These are phyloP conservation scores for Pissodes strobi DNA, from an alignment of 1,140 invertebrate species.

Conservation along the genomic window DNA sequence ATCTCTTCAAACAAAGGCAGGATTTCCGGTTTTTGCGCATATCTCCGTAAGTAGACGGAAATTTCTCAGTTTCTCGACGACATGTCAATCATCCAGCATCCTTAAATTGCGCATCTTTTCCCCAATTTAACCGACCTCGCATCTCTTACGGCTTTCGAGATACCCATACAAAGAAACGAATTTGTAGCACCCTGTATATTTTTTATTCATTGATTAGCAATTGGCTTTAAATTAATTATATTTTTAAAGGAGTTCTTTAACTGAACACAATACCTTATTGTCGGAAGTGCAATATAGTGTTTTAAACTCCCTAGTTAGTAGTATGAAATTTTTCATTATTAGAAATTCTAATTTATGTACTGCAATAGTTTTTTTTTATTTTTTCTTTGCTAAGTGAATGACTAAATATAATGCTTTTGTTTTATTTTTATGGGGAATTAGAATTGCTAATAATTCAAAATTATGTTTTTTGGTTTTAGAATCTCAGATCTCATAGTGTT, in stretches of 20 bases:
- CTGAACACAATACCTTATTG: conserved; percentile 26
- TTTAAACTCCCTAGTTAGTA: conserved; percentile 30
- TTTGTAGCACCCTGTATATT: too few species aligned
- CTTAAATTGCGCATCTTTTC: too few species aligned
- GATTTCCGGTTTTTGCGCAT: too few species aligned
- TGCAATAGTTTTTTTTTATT: conserved; percentile 32
- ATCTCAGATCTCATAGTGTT: conserved; percentile 45
- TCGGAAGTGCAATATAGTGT: conserved; percentile 47
- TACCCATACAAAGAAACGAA: too few species aligned
- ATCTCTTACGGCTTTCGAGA: too few species aligned
- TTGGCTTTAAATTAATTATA: conserved; percentile 12
- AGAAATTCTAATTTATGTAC: conserved; percentile 42
- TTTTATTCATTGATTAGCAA: conserved; percentile 19
- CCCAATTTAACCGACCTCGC: too few species aligned
- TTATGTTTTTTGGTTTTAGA: conserved; percentile 43
- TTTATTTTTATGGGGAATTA: conserved; percentile 38
- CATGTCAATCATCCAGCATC: too few species aligned
- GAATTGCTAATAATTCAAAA: conserved; percentile 43
- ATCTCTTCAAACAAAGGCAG: too few species aligned
- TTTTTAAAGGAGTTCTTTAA: conserved; percentile 26
- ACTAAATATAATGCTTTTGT: conserved; percentile 38
- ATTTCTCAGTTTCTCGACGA: too few species aligned
- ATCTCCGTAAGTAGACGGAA: too few species aligned
- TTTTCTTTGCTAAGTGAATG: conserved; percentile 19
- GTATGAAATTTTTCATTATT: conserved; percentile 34